These are phyloP conservation scores for Setophaga coronata DNA, from an alignment of 2,113 vertebrate species.

Conservation along the genomic window DNA sequence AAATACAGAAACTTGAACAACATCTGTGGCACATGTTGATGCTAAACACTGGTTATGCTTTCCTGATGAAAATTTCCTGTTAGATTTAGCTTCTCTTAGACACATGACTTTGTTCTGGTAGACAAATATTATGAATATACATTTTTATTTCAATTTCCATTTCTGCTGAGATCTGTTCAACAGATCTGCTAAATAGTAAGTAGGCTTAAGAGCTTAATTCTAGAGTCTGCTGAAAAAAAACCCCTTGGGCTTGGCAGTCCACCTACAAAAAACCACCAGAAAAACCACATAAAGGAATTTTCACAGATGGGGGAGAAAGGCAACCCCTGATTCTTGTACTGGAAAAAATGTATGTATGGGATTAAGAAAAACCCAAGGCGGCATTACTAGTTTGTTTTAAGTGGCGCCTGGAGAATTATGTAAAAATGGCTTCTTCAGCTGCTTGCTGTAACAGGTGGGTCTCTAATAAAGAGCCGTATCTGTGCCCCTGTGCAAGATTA, in stretches of 20 bases:
- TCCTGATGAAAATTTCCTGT: background rate
- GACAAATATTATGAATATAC: background rate
- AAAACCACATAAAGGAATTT: background rate
- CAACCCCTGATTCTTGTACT: background rate
- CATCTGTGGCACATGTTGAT: background rate
- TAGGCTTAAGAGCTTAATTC: background rate
- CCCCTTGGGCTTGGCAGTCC: background rate
- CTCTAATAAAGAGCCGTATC: slow-evolving; percentile 29
- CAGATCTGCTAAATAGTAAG: background rate
- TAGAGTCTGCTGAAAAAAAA: background rate
- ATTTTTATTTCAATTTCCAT: background rate
- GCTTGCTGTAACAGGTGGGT: slow-evolving; percentile 50
- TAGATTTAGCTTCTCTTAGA: background rate
- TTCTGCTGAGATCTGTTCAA: background rate
- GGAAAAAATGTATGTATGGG: background rate
- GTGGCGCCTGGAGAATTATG: slow-evolving; percentile 49
- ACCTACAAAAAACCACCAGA: background rate
- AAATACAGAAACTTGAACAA: background rate
- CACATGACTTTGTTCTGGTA: background rate
- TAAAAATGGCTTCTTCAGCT: slow-evolving; percentile 59
- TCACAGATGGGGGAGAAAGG: background rate
- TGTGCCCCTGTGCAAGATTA: background rate
- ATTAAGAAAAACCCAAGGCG: slow-evolving; percentile 33
- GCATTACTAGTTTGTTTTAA: background rate
- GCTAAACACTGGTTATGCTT: background rate